Base-by-base conservation (phyloP, 2,797 vertebrate species). In the Dipus sagitta region DNA sequence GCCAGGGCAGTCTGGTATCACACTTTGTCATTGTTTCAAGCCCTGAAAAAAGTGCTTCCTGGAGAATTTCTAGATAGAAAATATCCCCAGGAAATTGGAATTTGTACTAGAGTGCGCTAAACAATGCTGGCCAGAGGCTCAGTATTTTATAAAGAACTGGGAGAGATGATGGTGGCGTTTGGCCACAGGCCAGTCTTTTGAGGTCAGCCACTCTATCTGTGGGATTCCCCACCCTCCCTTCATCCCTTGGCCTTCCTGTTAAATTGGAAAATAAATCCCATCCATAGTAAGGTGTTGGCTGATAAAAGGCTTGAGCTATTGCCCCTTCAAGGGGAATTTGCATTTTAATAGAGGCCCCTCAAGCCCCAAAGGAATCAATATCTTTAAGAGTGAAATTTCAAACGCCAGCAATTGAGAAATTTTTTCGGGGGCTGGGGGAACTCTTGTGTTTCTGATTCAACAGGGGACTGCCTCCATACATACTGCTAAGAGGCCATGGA, bases 201-300 rank as follows among this genome's bases (percentile, higher is more conserved):
- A 95, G 89, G 95, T 92, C 92, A 85, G 81, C 75, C 68, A 52
- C 94, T 91, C 80, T 70, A 88, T 95, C 88, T 84, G 90, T 32
- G 70, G 74, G 70, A 84, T 81, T 72, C 94, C 89, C 75, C 74
- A 32, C 74, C 30, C 38, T 88, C n/a, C 18, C 24, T 70, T 79
- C 94, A 77, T 96, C 91, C 77, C 68, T 77, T 23, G 79, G 86
- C 77, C 87, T 78, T 87, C 89, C 84, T 2, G 9, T 93, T 96
- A 91, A 96, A 95, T 89, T 92, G 96, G 95, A 96, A 96, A 96
- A 96, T 96, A 94, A 95, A 96, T 96, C 95, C 93, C 91, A 94
- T 71, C 62, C 67, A 26, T 6, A 75, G 89, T 38, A 90, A 94
- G 87, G 93, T 93, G 93, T 60, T 85, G 95, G 91, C 90, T 96